Evolutionary conservation across 2,113 vertebrate species (phyloP).

Genomic region (Cervus canadensis): DNA sequence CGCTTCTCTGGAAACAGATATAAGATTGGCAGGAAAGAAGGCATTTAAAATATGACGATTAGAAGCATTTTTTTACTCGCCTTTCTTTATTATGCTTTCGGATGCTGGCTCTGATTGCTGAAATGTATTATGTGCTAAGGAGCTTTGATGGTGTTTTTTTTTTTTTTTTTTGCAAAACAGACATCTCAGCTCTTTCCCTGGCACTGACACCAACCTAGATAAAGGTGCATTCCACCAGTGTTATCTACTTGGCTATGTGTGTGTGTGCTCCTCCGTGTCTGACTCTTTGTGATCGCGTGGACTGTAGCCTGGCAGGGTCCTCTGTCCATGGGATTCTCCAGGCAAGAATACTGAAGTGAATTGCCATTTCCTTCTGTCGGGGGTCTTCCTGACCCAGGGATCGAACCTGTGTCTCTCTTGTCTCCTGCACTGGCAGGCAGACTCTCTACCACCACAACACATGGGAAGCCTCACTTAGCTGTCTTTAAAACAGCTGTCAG

Average conservation of each 20-base stretch:
- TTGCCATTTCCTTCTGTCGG: background rate
- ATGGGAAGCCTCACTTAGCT: background rate
- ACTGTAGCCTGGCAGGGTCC: background rate
- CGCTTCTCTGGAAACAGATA: conserved; percentile 51
- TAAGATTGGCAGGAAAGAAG: conserved; percentile 65
- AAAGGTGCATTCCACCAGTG: background rate
- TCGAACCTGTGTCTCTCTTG: accelerated
- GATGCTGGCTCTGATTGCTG: conserved; percentile 58
- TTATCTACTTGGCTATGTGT: background rate
- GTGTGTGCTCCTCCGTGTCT: background rate
- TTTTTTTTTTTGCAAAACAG: background rate
- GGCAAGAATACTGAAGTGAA: background rate
- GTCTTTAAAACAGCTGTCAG: background rate
- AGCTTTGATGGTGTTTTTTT: background rate
- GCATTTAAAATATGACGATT: conserved; percentile 60
- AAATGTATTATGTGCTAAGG: conserved; percentile 54
- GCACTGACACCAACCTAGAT: background rate
- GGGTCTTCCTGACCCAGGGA: background rate
- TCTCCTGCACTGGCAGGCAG: background rate
- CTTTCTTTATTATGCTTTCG: conserved; percentile 52
- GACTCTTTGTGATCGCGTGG: background rate
- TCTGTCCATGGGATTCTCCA: background rate
- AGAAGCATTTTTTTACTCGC: conserved; percentile 57
- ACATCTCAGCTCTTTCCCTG: background rate
- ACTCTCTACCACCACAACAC: background rate